Base-by-base conservation (phyloP, 1,140 invertebrate genomes). In the Chionoecetes opilio region DNA sequence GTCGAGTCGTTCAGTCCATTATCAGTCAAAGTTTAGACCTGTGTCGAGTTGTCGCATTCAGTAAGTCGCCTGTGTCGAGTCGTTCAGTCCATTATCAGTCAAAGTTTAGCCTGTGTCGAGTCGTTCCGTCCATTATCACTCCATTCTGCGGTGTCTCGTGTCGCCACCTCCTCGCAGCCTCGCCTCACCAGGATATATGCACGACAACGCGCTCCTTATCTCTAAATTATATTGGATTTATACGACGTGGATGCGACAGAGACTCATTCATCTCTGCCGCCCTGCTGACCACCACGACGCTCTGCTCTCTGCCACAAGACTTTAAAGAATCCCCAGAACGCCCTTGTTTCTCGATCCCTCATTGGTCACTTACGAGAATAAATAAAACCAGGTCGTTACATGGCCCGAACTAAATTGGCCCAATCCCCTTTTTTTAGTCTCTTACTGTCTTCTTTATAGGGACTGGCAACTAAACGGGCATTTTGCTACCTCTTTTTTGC, bases 181-280 rank as follows among this genome's bases (percentile, higher is more conserved):
- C 41, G 85, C 82, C 41, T 95, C 75, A 95, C 90, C 46, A 87
- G 90, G 89, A 95, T 92, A 87, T 92, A 95, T 88, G 84, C 94
- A 85, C 35, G 94, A 95, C 94, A 95, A 92, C 38, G 53, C 32
- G 82, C 84, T 75, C 90, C 92, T 95, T 92, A 95, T 92, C 94
- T 91, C 41, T 88, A 88, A 95, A 95, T 95, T 95, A 88, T 86
- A 87, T 87, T 92, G 38, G 94, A 92, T 95, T 88, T 95, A 95
- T 95, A 92, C 38, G 94, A 92, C 90, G 89, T 21, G 34, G 38
- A 38, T 75, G 26, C 63, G 63, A 26, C 21, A 17, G 63, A 75
- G 63, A 75, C 63, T 75, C 63, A 75, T 75, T 75, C 63, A 75
- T 75, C 63, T 75, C 63, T 75, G 63, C 63, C 63, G 63, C 63